Evolutionary conservation across 1,140 invertebrate species (phyloP).

Genomic region (Pollicipes pollicipes): DNA sequence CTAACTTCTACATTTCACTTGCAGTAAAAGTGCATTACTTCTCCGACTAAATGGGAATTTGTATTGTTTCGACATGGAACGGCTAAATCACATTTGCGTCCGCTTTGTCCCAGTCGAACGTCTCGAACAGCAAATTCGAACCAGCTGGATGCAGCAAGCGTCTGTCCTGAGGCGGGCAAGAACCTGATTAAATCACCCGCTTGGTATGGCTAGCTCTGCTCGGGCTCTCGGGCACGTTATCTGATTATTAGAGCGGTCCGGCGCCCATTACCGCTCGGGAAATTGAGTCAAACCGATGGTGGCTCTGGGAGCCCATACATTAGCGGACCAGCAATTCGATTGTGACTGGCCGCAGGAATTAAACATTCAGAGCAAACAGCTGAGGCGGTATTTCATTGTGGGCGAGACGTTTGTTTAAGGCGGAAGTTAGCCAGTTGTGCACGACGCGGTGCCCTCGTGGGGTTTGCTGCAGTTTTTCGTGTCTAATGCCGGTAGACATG

Average conservation of each 20-base stretch:
- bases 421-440: too few relatives aligned
- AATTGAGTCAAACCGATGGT: neutral
- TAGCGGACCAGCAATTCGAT: neutral
- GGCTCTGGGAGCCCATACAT: neutral
- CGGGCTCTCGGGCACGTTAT: neutral
- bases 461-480: too few relatives aligned
- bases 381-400: neutral
- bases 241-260: neutral
- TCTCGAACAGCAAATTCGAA: too few relatives aligned
- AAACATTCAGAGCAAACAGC: neutral
- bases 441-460: too few relatives aligned
- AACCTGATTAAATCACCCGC: neutral
- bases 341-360: neutral
- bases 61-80: too few relatives aligned
- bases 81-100: too few relatives aligned
- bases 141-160: too few relatives aligned
- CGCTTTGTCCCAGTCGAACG: too few relatives aligned
- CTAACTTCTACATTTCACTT: too few relatives aligned
- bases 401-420: neutral
- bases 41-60: too few relatives aligned
- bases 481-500: too few relatives aligned
- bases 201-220: neutral
- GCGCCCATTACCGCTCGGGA: neutral
- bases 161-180: neutral
- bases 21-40: too few relatives aligned